Evolutionary conservation across 1,140 invertebrate species (phyloP), one percentile per base, ranked within the genome.

Genomic region (Hyles vespertilio): DNA sequence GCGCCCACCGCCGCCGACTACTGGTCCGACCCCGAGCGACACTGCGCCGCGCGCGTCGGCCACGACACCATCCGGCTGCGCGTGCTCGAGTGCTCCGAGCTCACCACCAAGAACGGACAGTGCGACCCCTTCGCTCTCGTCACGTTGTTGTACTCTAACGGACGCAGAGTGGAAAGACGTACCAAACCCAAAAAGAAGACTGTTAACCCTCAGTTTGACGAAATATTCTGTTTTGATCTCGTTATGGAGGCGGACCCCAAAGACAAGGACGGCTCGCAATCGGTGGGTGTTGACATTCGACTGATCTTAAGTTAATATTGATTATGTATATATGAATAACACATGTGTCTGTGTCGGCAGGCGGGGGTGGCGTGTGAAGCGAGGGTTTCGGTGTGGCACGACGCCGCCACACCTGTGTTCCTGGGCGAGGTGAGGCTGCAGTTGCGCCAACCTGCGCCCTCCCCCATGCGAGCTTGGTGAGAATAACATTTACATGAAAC

Each of bases 141-240:
- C 66, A 94, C 94, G 36, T 92, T 97, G 51, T 90, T 92, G 36
- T 96, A 96, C 85, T 92, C 92, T 72, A 97, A 95, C 87, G 94
- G 94, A 63, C 95, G 95, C 83, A 92, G 92, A 87, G 93, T 96
- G 66, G 92, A 92, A n/a, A 95, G 94, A 81, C 92, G 94, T 72
- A 97, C 96, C 10, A 96, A 95, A 89, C 93, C 95, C 48, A 94
- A 93, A 78, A 97, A 97, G 89, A 98, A 97, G 91, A 97, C 96
- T 50, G 93, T 94, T 63, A 95, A 94, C 79, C 96, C 96, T 32
- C 93, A 94, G 71, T 98, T 96, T 86, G 95, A 98, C 79, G 96
- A 98, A 89, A 93, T 92, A 61, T 96, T 97, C 87, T 92, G 93
- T 74, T 97, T 97, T 92, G 94, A 96, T 92, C 94, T 95, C 88